Conservation (phyloP, 2,797 vertebrate genomes). For the Micrastur ruficollis region DNA sequence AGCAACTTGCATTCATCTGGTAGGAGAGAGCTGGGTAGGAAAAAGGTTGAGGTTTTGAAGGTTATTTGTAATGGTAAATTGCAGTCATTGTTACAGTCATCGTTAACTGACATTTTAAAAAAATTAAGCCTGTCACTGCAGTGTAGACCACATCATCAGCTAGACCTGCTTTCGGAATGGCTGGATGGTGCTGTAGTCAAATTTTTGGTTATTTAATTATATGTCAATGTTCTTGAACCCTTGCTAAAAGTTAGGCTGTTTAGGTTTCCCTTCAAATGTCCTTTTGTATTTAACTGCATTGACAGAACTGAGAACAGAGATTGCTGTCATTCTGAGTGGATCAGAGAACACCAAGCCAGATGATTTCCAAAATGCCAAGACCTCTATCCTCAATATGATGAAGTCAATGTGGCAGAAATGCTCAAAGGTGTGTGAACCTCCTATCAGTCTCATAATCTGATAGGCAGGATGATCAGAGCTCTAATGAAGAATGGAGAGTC, state of each 20-base stretch:
- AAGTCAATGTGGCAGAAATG: conserved; percentile 71
- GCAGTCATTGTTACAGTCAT: neutral
- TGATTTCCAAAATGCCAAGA: conserved; percentile 78
- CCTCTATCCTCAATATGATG: conserved; percentile 75
- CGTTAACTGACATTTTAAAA: neutral
- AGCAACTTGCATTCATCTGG: neutral
- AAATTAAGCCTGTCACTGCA: neutral
- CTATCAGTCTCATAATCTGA: neutral
- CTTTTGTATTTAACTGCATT: neutral
- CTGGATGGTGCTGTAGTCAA: neutral
- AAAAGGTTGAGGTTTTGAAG: neutral
- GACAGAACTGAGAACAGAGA: conserved; percentile 73
- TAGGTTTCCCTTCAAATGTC: neutral
- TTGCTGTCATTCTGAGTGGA: conserved; percentile 81
- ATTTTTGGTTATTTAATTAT: neutral
- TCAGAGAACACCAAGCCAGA: conserved; percentile 66
- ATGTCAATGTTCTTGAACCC: neutral
- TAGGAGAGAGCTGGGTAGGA: neutral
- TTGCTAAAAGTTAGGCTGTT: neutral
- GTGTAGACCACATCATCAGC: neutral
- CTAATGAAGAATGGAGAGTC: neutral
- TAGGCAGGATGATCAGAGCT: neutral
- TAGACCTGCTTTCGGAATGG: neutral
- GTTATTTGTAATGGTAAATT: neutral
- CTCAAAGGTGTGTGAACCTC: neutral